These are phyloP conservation scores for Stenchaetothrips biformis DNA, from an alignment of 2,888 invertebrate genomes.

Conservation along the genomic window DNA sequence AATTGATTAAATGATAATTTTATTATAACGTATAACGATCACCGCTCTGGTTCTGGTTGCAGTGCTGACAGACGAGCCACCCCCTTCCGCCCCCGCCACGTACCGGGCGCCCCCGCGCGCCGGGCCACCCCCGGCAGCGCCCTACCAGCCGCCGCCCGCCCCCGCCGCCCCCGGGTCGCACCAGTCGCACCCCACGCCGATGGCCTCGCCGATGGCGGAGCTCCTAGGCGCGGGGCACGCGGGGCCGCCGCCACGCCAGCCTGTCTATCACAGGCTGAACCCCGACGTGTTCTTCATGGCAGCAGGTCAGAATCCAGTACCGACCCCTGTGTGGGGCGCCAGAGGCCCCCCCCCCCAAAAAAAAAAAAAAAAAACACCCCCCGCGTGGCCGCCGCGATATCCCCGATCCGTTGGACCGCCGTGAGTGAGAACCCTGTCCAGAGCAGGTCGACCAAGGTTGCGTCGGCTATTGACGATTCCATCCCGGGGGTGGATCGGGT, in stretches of 20 bases:
- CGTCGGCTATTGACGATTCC: too few relatives aligned
- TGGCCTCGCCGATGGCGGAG: too few relatives aligned
- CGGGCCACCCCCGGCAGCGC: slow-evolving; percentile 5
- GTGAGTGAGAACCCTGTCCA: too few relatives aligned
- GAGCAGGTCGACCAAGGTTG: too few relatives aligned
- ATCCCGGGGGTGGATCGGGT: too few relatives aligned
- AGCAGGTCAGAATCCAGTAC: slow-evolving; percentile 33
- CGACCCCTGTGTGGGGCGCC: not conserved
- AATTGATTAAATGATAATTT: too few relatives aligned
- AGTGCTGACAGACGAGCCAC: slow-evolving; percentile 56
- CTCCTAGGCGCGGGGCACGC: too few relatives aligned
- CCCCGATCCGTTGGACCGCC: not conserved
- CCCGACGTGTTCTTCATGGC: slow-evolving; percentile 43
- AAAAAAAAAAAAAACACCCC: too few relatives aligned
- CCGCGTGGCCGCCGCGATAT: not conserved
- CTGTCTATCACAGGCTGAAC: slow-evolving; percentile 44
- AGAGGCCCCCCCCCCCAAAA: too few relatives aligned
- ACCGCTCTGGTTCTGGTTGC: slow-evolving; percentile 38
- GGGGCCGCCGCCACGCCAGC: slow-evolving; percentile 35
- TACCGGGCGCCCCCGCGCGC: slow-evolving; percentile 34
- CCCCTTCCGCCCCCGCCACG: slow-evolving; percentile 44
- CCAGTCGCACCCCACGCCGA: too few relatives aligned
- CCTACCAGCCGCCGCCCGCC: not conserved
- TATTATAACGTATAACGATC: too few relatives aligned
- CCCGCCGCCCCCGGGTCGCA: not conserved